Conservation (phyloP, 2,888 invertebrate species). For the Philaethria dido region DNA sequence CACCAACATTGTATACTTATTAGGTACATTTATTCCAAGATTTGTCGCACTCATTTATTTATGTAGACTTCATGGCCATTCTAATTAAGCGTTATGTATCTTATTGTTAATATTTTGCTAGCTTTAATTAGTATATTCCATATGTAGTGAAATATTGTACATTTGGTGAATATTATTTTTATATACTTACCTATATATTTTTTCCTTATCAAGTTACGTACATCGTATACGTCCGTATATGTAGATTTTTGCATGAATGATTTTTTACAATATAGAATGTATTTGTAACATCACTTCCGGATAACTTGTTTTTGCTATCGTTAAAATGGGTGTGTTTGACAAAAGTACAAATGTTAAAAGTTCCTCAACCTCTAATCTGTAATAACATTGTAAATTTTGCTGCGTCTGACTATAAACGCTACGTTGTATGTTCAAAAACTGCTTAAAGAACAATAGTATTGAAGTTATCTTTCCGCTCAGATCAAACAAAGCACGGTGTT, state of each 20-base stretch:
- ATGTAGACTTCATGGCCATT: background rate
- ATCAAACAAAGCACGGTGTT: too few relatives aligned
- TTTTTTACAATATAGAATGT: constrained; percentile 23
- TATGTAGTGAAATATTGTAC: background rate
- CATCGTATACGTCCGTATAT: background rate
- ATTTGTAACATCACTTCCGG: constrained; percentile 27
- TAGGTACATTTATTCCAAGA: too few relatives aligned
- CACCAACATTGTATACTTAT: too few relatives aligned
- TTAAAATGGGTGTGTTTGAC: background rate
- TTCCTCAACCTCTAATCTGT: background rate
- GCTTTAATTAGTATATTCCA: background rate
- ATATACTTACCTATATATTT: too few relatives aligned
- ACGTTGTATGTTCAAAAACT: too few relatives aligned
- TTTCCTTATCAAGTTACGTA: background rate
- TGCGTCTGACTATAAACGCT: too few relatives aligned
- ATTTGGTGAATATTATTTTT: constrained; percentile 1
- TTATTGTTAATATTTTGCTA: background rate
- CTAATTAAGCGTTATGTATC: background rate
- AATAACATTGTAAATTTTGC: too few relatives aligned
- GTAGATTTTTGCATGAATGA: constrained; percentile 18
- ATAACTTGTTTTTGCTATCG: constrained; percentile 1
- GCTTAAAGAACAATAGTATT: too few relatives aligned
- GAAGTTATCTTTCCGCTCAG: too few relatives aligned
- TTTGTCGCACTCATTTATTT: too few relatives aligned
- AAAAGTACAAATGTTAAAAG: background rate